Evolutionary conservation across 2,888 invertebrate species (phyloP), one percentile per base, ranked within the genome.

Genomic region (Oegoconia quadripuncta): DNA sequence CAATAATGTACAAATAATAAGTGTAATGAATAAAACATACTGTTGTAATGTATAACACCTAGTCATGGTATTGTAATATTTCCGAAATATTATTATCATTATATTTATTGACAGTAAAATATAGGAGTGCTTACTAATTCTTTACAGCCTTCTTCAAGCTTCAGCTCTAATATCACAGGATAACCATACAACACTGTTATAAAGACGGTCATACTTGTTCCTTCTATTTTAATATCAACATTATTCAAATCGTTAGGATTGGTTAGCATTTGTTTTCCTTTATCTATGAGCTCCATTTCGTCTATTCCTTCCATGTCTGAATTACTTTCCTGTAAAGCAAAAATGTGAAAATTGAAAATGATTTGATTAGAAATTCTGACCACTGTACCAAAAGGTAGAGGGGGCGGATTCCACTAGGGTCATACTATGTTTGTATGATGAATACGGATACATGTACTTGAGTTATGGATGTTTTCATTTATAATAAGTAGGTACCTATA

Each of bases 81-180:
- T n/a, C n/a, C n/a, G n/a, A n/a, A n/a, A n/a, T n/a, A n/a, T n/a
- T n/a, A n/a, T n/a, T n/a, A n/a, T n/a, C n/a, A n/a, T n/a, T n/a
- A n/a, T n/a, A n/a, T n/a, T n/a, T n/a, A n/a, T n/a, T n/a, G n/a
- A 8, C 20, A 17, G 8, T 9, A 39, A 30, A 27, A 41, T 20
- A 30, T 11, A 35, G 12, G 6, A 11, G 28, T 36, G 64, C 68
- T 69, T 57, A 82, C 83, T 50, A 74, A 37, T 54, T 78, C 65
- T 40, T 57, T 61, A 0, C 73, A 63, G 4, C 69, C 70, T 41
- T 71, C 64, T 15, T 23, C 17, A 23, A 81, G 50, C 23, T 48
- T 55, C 13, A 76, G 41, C 44, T 57, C 52, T 11, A 81, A 41
- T 37, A 59, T 59, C 22, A 80, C 56, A 16, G 67, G 64, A 48